Conservation (phyloP, 2,797 vertebrate species). For the Paramormyrops hopkinsi region DNA sequence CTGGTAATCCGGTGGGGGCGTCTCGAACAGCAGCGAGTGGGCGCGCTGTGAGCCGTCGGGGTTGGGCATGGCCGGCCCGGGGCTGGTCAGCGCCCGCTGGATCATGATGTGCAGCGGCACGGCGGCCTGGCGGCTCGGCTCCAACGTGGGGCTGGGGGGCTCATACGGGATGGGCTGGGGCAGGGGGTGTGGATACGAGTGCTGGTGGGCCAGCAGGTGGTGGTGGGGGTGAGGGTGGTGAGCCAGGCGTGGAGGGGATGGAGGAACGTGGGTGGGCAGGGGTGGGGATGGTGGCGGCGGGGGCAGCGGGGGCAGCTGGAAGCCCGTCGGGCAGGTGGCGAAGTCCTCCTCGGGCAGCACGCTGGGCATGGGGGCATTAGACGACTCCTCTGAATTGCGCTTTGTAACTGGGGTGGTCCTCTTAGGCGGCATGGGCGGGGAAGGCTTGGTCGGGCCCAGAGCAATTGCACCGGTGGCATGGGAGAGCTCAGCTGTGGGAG, state of each 20-base stretch:
- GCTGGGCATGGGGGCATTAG: slow-evolving; percentile 36
- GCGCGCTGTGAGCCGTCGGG: slow-evolving; percentile 81
- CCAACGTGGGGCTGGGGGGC: slow-evolving; percentile 58
- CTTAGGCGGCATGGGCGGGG: slow-evolving; percentile 88
- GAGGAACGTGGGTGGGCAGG: slow-evolving; percentile 68
- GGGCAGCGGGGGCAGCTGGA: slow-evolving; percentile 54
- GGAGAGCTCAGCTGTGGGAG: slow-evolving; percentile 72
- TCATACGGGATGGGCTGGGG: slow-evolving; percentile 46
- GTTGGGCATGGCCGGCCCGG: slow-evolving; percentile 71
- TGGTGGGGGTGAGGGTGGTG: slow-evolving; percentile 53
- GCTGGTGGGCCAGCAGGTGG: slow-evolving; percentile 58
- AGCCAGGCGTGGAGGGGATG: slow-evolving; percentile 63
- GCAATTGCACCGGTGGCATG: slow-evolving; percentile 64
- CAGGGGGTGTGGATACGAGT: slow-evolving; percentile 64
- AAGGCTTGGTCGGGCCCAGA: slow-evolving; percentile 73
- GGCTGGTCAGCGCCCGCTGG: slow-evolving; percentile 86
- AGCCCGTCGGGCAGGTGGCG: slow-evolving; percentile 58
- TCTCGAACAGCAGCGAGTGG: slow-evolving; percentile 85
- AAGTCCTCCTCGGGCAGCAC: slow-evolving; percentile 51
- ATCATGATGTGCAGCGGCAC: slow-evolving; percentile 92
- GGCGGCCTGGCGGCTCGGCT: slow-evolving; percentile 64
- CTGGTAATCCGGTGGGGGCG: slow-evolving; percentile 64
- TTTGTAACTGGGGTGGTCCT: slow-evolving; percentile 73
- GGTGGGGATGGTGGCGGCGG: slow-evolving; percentile 67
- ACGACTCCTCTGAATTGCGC: slow-evolving; percentile 54